Evolutionary conservation across 2,888 invertebrate species (phyloP).

Genomic region (Resseliella maxima): DNA sequence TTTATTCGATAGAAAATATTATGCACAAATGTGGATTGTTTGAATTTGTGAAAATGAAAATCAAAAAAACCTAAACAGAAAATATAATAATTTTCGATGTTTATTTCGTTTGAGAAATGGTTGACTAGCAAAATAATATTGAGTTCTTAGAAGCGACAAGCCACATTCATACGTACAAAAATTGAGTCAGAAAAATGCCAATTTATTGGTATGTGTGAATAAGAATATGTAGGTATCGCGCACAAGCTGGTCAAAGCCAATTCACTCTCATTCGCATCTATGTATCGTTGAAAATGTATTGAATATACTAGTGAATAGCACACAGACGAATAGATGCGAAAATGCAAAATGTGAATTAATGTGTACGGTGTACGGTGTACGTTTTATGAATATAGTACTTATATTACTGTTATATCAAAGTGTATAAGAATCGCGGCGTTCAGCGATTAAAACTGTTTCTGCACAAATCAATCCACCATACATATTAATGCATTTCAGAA

Average conservation of each 20-base stretch:
- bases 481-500: no score
- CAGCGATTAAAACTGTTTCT: no score
- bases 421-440: no score
- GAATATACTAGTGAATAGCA: not conserved
- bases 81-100: no score
- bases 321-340: not conserved
- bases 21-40: no score
- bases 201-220: not conserved
- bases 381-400: no score
- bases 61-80: no score
- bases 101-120: not conserved
- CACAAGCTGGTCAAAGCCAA: not conserved
- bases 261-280: not conserved
- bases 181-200: not conserved
- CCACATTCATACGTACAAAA: not conserved
- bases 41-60: not conserved
- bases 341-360: no score
- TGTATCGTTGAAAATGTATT: not conserved
- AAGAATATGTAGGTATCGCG: not conserved
- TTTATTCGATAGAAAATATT: no score
- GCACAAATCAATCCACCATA: no score
- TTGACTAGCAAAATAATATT: not conserved
- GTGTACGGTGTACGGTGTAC: no score
- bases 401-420: no score
- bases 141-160: not conserved